Evolutionary conservation across 1,140 invertebrate genomes (phyloP), one percentile per base, ranked within the genome.

Genomic region (Pseudomyrmex concolor): DNA sequence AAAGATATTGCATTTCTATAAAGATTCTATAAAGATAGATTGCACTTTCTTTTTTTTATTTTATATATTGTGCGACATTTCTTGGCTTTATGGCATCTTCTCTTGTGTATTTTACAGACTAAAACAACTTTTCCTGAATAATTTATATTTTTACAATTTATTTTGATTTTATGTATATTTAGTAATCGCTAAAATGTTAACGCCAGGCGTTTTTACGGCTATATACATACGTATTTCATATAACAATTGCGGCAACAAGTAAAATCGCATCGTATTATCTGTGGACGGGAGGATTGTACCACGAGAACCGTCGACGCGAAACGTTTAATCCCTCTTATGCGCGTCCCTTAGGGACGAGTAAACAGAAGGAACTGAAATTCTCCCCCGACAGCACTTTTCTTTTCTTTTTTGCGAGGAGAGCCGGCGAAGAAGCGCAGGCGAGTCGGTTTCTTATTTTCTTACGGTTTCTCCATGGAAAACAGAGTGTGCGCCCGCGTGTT

Each of bases 401-500:
- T 59, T 66, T 67, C 51, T 68, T 70, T 62, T 62, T 84, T 64
- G 34, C 57, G 45, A 73, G n/a, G 19, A 77, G 12, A 0, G 5
- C 5, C 73, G 13, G 67, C 81, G 72, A 83, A 83, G 73, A 78
- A 83, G 74, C 17, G 73, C 25, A 50, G 34, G n/a, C 12, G 19
- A 83, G 73, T 60, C 82, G 54, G 76, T 80, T 57, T 78, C 60
- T 22, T 62, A 57, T 71, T 72, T 77, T 83, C 82, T 78, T 78
- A 78, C 63, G 63, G 54, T 50, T 60, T 83, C 73, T 67, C 73
- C 82, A 68, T 50, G 22, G 34, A 34, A 34, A 34, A 55, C 54
- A 22, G 12, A 59, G n/a, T 59, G 60, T n/a, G 60, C 59, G 22
- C 4, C 34, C 34, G 34, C 34, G 34, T 7, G 34, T 34, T 34